A percentile compares a stretch with the other conserved stretches of the same genome.
Conservation (phyloP, 2,888 invertebrate species). For the Dryobota labecula region DNA sequence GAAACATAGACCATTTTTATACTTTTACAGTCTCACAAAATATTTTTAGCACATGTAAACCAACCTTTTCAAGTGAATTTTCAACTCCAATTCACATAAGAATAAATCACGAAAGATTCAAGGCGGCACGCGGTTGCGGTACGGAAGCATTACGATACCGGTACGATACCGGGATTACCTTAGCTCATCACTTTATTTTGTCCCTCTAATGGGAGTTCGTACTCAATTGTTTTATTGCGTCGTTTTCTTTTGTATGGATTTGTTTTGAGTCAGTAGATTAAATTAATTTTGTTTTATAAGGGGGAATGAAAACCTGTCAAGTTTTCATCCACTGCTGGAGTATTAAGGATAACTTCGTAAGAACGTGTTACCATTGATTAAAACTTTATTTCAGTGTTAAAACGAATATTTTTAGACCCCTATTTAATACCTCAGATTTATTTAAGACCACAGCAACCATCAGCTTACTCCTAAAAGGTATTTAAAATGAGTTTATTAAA, state of each 20-base stretch:
- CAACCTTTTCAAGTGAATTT: conserved; percentile 58
- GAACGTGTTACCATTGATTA: background rate
- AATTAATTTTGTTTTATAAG: conserved; percentile 2
- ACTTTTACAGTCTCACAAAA: background rate
- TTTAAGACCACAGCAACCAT: background rate
- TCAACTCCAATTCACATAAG: conserved; percentile 62
- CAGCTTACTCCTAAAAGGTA: background rate
- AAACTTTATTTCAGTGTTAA: background rate
- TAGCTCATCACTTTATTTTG: conserved; percentile 36
- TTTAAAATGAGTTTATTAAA: conserved; percentile 7
- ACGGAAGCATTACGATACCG: conserved; percentile 20
- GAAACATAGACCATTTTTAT: too few relatives aligned
- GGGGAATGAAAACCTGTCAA: background rate
- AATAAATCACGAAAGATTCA: conserved; percentile 64
- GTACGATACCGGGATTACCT: conserved; percentile 7
- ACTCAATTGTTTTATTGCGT: conserved; percentile 40
- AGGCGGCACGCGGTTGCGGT: conserved; percentile 25
- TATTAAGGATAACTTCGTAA: background rate
- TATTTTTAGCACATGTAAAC: conserved; percentile 24
- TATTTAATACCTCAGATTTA: background rate
- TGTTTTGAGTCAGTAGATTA: conserved; percentile 19
- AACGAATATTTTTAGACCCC: background rate
- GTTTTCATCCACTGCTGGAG: background rate
- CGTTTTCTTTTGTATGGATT: conserved; percentile 16
- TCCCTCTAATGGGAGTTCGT: conserved; percentile 6